phyloP scores from a whole-genome alignment of 2,888 invertebrate species.

The Hydrotaea diabolus region DNA sequence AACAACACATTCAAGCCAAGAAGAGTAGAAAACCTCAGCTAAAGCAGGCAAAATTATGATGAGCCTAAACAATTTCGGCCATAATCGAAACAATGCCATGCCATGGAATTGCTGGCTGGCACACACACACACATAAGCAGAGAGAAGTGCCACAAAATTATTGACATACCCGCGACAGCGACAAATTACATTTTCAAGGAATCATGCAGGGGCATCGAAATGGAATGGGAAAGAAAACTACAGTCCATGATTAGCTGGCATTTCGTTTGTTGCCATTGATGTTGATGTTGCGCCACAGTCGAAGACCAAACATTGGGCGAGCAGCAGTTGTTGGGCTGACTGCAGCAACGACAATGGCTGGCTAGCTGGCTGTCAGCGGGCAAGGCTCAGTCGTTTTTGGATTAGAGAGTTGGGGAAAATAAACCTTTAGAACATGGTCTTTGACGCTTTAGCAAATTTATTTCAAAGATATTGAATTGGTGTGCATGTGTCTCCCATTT shows the following conservation, averaged over 20 bases:
- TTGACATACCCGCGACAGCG: conserved; percentile 54
- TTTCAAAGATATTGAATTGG: conserved; percentile 44
- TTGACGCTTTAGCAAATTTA: conserved; percentile 63
- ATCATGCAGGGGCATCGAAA: conserved; percentile 31
- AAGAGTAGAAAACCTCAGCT: not conserved
- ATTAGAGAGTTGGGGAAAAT: conserved; percentile 19
- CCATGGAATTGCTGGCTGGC: not conserved
- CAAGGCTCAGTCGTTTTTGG: not conserved
- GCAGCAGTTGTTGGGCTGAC: too few relatives aligned
- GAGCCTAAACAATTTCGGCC: conserved; percentile 22
- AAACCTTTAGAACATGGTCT: conserved; percentile 51
- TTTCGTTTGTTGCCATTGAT: conserved; percentile 14
- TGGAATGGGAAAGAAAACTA: not conserved
- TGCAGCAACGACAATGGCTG: too few relatives aligned
- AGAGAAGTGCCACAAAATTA: conserved; percentile 41
- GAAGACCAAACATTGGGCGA: too few relatives aligned
- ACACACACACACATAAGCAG: too few relatives aligned
- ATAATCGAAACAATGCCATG: conserved; percentile 13
- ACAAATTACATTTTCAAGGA: conserved; percentile 57
- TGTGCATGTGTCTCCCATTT: conserved; percentile 56
- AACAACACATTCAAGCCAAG: not conserved
- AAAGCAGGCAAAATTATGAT: conserved; percentile 25
- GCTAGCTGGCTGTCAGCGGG: not conserved
- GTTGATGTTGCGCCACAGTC: conserved; percentile 33
- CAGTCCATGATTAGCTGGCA: conserved; percentile 36